Evolutionary conservation across 2,113 vertebrate genomes (phyloP).

Genomic region (Psophia crepitans): DNA sequence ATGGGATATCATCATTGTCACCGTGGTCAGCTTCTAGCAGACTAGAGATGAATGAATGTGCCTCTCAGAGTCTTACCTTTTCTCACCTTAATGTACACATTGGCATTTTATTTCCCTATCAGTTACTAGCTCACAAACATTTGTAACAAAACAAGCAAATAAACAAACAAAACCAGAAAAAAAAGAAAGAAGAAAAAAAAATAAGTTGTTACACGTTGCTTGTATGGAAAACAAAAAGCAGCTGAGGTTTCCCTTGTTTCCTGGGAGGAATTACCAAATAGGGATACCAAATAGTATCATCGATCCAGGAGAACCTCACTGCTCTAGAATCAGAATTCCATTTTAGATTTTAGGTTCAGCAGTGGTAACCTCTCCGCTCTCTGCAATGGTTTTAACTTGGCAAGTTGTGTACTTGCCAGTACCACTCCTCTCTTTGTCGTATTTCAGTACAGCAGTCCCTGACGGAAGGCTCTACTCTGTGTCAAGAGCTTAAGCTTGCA

Average conservation of each 20-base stretch:
- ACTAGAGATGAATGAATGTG: constrained; percentile 12
- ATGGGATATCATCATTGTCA: constrained; percentile 9
- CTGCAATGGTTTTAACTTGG: not conserved
- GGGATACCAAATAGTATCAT: not conserved
- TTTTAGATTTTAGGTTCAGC: not conserved
- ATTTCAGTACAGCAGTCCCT: not conserved
- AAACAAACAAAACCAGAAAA: not conserved
- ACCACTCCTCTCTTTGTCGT: not conserved
- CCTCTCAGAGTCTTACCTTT: not conserved
- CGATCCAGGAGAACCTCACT: rapidly evolving
- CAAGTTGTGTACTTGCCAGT: not conserved
- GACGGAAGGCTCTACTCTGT: not conserved
- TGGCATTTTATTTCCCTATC: not conserved
- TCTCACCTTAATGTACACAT: not conserved
- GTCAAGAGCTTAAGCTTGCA: not conserved
- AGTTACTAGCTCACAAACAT: not conserved
- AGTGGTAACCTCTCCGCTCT: not conserved
- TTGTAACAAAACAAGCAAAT: not conserved
- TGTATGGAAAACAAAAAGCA: not conserved
- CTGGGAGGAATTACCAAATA: not conserved
- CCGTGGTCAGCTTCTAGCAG: not conserved
- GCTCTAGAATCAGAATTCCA: not conserved
- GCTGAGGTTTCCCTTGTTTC: not conserved
- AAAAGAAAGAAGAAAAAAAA: not conserved
- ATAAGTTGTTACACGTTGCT: not conserved